A percentile compares a stretch with the other conserved stretches of the same genome.
Evolutionary conservation across 2,797 vertebrate species (phyloP).

Genomic region (Danio choprae): DNA sequence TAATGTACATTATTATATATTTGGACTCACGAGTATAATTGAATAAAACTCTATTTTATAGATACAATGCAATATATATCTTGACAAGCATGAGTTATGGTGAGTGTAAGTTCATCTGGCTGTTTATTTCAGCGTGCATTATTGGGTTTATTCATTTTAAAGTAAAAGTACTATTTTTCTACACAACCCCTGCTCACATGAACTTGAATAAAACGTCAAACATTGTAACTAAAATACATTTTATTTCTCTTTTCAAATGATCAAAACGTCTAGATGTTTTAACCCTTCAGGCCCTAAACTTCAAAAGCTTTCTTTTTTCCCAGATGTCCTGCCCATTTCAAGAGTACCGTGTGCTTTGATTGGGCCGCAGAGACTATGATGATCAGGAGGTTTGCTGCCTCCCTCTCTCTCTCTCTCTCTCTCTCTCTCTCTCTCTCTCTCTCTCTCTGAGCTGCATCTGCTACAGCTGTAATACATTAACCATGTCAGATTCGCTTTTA

Average conservation of each 20-base stretch:
- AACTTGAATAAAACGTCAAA: neutral
- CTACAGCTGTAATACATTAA: constrained; percentile 56
- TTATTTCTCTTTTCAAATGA: constrained; percentile 48
- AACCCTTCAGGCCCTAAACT: neutral
- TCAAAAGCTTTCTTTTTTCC: constrained; percentile 37
- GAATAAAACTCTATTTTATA: constrained; percentile 22
- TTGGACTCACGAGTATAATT: constrained; percentile 7
- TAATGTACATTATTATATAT: constrained; percentile 42
- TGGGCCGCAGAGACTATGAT: neutral
- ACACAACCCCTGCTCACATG: neutral
- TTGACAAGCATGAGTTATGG: constrained; percentile 8
- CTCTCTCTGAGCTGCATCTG: constrained; percentile 45
- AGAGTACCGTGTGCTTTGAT: neutral
- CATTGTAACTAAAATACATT: neutral
- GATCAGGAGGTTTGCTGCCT: neutral
- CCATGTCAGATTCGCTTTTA: constrained; percentile 53
- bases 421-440: neutral
- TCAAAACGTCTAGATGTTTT: neutral
- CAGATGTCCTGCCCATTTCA: neutral
- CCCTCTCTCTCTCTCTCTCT: constrained; percentile 16
- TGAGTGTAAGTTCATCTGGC: neutral
- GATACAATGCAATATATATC: constrained; percentile 2
- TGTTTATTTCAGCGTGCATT: neutral
- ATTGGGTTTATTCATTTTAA: neutral
- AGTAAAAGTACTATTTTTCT: neutral